Conservation (phyloP, 2,797 vertebrate genomes). For the Hoplostethus atlanticus region DNA sequence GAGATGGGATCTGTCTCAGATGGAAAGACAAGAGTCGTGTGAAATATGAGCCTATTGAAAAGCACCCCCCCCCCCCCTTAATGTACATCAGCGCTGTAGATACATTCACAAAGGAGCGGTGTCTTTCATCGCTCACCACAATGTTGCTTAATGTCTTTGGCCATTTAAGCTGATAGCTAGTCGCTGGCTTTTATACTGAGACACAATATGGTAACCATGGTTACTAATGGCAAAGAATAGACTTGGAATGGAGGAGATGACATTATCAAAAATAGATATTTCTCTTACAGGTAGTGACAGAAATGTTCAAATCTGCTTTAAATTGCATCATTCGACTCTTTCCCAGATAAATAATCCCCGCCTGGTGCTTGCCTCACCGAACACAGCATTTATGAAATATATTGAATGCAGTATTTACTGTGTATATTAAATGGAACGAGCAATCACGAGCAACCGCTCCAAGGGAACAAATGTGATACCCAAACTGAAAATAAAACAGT, state of each 20-base stretch:
- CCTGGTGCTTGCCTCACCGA: background rate
- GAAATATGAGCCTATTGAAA: slow-evolving; percentile 47
- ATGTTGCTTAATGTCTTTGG: slow-evolving; percentile 32
- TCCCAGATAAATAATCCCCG: background rate
- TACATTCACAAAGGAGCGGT: background rate
- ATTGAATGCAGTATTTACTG: background rate
- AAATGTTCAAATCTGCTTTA: slow-evolving; percentile 9
- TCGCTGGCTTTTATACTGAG: slow-evolving; percentile 49
- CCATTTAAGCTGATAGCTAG: slow-evolving; percentile 45
- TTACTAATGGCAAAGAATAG: slow-evolving; percentile 61
- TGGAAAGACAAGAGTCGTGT: slow-evolving; percentile 43
- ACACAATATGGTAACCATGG: slow-evolving; percentile 77
- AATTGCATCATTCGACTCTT: background rate
- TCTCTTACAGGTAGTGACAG: slow-evolving; percentile 11
- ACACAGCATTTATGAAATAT: background rate
- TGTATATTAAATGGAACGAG: background rate
- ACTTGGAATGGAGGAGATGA: slow-evolving; percentile 53
- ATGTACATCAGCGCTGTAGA: slow-evolving; percentile 14
- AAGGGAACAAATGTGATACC: background rate
- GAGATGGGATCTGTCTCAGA: slow-evolving; percentile 54
- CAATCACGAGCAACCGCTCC: too few species aligned
- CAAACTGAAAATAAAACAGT: background rate
- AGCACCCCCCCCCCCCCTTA: slow-evolving; percentile 10
- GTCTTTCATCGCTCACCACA: slow-evolving; percentile 33
- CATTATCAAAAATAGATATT: slow-evolving; percentile 58